Base-by-base conservation (phyloP, 2,888 invertebrate genomes). In the Macroteleia sp. region DNA sequence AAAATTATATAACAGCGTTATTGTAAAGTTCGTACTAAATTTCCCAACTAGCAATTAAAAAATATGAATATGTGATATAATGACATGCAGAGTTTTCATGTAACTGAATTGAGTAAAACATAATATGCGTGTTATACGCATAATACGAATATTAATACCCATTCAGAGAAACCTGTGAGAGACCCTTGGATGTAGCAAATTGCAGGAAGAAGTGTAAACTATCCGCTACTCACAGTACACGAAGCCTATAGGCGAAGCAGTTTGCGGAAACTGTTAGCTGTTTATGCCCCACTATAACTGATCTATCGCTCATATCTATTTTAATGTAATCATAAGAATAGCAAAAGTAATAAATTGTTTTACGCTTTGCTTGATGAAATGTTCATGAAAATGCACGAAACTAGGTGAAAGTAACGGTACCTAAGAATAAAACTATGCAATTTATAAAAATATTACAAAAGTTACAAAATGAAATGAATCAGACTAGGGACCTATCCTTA, bases 141-240 rank as follows among this genome's bases (percentile, higher is more conserved):
- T 39, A 74, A 74, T 66, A 59, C 59, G 74, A 50, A 52, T 61
- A 36, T 67, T 39, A 50, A 74, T 67, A 46, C 34, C 46, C 46
- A 61, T 54, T 22, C 42, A 46, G 12, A 52, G 66, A 67, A 70
- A 39, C 57, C 30, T 17, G 54, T 6, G 5, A 10, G 19, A 42
- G 52, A 57, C 36, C 42, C 69, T 52, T 71, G 34, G 78, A 79
- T 74, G 69, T 74, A 67, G 42, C 41, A 83, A 83, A 82, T 83
- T 82, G 54, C 82, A 78, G 83, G 80, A 82, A 83, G 78, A 79
- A 67, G 73, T 42, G 66, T 32, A 44, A 61, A 66, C 71, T 66
- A 62, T 77, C 76, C 64, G 77, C 66, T 70, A 62, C 30, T 41
- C 67, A 67, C 20, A 50, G 62, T 34, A 44, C 59, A 20, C 71